Evolutionary conservation across 1,140 invertebrate genomes (phyloP).

Genomic region (Dreissena polymorpha): DNA sequence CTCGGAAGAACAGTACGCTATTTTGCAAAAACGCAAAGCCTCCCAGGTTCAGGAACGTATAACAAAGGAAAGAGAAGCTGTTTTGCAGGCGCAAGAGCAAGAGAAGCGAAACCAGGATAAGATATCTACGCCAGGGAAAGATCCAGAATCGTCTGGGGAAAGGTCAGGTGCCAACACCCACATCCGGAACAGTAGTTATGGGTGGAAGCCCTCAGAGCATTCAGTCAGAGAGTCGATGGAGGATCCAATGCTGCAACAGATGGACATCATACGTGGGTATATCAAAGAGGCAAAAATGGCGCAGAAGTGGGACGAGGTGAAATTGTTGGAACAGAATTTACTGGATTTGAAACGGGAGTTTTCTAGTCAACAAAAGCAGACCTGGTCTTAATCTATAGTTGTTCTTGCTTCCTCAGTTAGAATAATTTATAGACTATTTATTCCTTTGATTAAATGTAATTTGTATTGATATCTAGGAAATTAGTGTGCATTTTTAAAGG

Average conservation of each 20-base stretch:
- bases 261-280: slow-evolving; percentile 94
- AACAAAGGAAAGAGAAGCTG: slow-evolving; percentile 73
- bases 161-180: slow-evolving; percentile 47
- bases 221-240: slow-evolving; percentile 77
- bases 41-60: slow-evolving; percentile 74
- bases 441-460: too few species aligned
- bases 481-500: too few species aligned
- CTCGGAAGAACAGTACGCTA: slow-evolving; percentile 85
- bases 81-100: slow-evolving; percentile 72
- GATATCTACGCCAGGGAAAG: slow-evolving; percentile 6
- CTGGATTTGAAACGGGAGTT: slow-evolving; percentile 92
- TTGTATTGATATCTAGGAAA: too few species aligned
- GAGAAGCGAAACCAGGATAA: slow-evolving; percentile 60
- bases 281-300: slow-evolving; percentile 93
- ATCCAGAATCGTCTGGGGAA: slow-evolving; percentile 44
- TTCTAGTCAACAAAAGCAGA: slow-evolving; percentile 76
- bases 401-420: neutral
- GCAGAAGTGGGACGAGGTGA: slow-evolving; percentile 80
- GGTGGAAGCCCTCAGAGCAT: slow-evolving; percentile 74
- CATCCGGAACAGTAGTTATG: slow-evolving; percentile 62
- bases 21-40: slow-evolving; percentile 83
- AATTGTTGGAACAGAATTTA: slow-evolving; percentile 92
- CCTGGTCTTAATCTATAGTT: slow-evolving; percentile 50
- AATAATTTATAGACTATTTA: too few species aligned
- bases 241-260: slow-evolving; percentile 95